A percentile compares a stretch with the other conserved stretches of the same genome.
These are phyloP conservation scores for Drymodes brunneopygia DNA, from an alignment of 2,113 vertebrate species.

Conservation along the genomic window DNA sequence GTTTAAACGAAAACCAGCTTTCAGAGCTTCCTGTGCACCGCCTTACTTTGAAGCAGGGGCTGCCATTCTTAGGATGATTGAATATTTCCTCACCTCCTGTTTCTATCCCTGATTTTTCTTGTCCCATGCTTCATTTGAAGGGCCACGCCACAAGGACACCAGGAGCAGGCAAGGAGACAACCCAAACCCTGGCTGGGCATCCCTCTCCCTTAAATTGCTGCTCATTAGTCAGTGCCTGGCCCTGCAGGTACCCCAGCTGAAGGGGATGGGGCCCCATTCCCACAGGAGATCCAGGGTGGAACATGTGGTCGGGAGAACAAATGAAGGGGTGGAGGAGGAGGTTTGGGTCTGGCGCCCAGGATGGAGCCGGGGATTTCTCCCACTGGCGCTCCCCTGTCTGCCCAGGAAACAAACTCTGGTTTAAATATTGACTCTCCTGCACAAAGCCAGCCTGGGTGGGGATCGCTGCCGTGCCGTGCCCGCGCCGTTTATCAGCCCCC, in stretches of 20 bases:
- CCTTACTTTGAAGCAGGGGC: not conserved
- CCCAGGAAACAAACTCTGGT: not conserved
- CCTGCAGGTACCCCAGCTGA: not conserved
- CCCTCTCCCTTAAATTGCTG: not conserved
- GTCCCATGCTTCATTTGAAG: not conserved
- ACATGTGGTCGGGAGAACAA: rapidly evolving
- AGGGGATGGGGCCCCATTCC: not conserved
- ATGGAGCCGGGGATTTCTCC: not conserved
- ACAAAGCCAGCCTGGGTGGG: not conserved
- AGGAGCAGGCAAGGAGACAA: not conserved
- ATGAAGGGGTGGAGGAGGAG: not conserved
- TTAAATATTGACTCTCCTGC: constrained; percentile 42
- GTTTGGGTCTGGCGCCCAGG: rapidly evolving
- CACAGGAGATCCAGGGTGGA: not conserved
- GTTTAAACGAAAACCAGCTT: not conserved
- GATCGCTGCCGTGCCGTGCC: rapidly evolving
- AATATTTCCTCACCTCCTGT: not conserved
- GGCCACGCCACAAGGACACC: rapidly evolving
- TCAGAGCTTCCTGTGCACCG: not conserved
- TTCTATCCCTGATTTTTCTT: not conserved
- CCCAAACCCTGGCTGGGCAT: not conserved
- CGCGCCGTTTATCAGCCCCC: not conserved
- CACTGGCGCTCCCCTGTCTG: not conserved
- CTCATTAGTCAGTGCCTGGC: not conserved
- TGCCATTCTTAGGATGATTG: not conserved